A percentile compares a stretch with the other conserved stretches of the same genome.
Evolutionary conservation across 1,140 invertebrate species (phyloP).

Genomic region (Pseudomyrmex flavicornis): DNA sequence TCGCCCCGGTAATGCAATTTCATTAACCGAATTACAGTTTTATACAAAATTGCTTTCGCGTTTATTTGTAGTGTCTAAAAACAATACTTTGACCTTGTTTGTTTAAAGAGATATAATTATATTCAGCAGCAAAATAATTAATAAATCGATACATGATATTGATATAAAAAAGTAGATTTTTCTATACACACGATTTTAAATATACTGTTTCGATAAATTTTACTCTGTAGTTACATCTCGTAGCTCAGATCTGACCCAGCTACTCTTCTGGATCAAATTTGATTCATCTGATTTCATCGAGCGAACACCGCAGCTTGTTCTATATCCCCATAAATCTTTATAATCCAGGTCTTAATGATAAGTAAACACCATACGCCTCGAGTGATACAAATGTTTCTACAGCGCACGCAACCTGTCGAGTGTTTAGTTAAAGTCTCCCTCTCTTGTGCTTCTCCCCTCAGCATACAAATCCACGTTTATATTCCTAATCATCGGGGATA

Average conservation of each 20-base stretch:
- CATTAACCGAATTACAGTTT: not conserved
- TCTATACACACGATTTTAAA: not conserved
- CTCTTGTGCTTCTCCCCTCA: not conserved
- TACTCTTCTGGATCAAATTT: not conserved
- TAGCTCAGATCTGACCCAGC: not conserved
- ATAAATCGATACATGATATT: no score
- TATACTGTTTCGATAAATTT: not conserved
- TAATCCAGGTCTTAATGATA: conserved; percentile 32
- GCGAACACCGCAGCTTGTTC: not conserved
- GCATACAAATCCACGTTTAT: conserved; percentile 63
- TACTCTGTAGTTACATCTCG: not conserved
- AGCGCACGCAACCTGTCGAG: conserved; percentile 76
- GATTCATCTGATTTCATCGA: not conserved
- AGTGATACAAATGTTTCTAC: conserved; percentile 69
- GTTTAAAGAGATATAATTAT: not conserved
- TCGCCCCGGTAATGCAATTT: conserved; percentile 3
- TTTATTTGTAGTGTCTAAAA: not conserved
- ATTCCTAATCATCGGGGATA: conserved; percentile 72
- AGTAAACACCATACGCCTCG: conserved; percentile 36
- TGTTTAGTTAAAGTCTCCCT: conserved; percentile 72
- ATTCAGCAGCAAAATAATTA: no score
- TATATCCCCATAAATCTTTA: conserved; percentile 17
- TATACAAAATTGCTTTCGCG: not conserved
- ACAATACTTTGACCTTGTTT: not conserved
- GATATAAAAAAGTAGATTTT: not conserved